Evolutionary conservation across 2,797 vertebrate genomes (phyloP).

Genomic region (Clamator glandarius): DNA sequence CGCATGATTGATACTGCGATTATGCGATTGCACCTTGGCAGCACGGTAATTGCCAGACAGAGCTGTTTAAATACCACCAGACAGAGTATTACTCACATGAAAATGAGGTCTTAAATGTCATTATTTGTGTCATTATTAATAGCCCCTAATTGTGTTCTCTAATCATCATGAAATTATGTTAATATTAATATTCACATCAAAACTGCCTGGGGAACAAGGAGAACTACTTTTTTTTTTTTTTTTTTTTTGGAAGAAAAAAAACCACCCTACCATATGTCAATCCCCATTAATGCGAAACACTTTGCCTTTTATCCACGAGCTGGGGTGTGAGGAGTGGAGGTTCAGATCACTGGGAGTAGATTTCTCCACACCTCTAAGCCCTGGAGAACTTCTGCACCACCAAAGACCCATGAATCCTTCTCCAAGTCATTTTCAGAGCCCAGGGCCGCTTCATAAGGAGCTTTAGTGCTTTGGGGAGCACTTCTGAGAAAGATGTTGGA

Average conservation of each 20-base stretch:
- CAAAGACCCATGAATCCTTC: rapidly evolving
- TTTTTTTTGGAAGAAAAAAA: background rate
- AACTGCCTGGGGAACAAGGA: conserved; percentile 80
- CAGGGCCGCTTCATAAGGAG: rapidly evolving
- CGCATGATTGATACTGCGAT: background rate
- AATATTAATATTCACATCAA: conserved; percentile 87
- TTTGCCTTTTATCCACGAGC: background rate
- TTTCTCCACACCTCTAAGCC: background rate
- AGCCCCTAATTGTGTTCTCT: conserved; percentile 87
- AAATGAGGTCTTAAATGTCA: conserved; percentile 86
- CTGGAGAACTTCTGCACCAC: background rate
- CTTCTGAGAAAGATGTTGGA: background rate
- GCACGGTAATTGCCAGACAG: conserved; percentile 74
- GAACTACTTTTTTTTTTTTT: conserved; percentile 54
- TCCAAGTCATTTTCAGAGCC: rapidly evolving
- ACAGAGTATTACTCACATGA: conserved; percentile 82
- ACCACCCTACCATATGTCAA: conserved; percentile 74
- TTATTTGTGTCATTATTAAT: conserved; percentile 90
- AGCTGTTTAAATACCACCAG: conserved; percentile 82
- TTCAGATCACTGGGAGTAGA: rapidly evolving
- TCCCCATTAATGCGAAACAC: conserved; percentile 63
- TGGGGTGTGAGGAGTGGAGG: background rate
- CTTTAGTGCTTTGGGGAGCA: rapidly evolving
- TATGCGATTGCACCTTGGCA: conserved; percentile 24
- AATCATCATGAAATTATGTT: conserved; percentile 86